Evolutionary conservation across 2,888 invertebrate genomes (phyloP).

Genomic region (Agrotis clavis): DNA sequence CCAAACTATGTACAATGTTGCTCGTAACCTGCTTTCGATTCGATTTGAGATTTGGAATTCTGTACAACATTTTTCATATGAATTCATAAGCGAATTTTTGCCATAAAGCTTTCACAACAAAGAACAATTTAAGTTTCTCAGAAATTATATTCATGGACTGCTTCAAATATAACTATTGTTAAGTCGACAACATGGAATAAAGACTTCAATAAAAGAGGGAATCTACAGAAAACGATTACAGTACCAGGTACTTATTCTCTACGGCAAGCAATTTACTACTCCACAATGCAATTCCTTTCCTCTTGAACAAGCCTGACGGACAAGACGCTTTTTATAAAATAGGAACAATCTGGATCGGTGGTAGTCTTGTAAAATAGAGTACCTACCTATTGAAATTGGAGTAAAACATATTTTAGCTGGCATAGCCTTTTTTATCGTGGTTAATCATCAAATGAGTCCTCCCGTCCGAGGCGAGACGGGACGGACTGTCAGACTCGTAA

Average conservation of each 20-base stretch:
- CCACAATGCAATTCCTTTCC: constrained; percentile 64
- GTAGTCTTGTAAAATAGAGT: not conserved
- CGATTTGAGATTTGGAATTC: not conserved
- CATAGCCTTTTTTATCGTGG: not conserved
- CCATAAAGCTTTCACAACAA: not conserved
- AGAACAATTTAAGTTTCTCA: not conserved
- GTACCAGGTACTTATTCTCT: constrained; percentile 42
- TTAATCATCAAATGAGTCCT: not conserved
- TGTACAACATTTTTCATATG: not conserved
- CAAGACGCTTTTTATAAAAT: constrained; percentile 43
- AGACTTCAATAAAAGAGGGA: constrained; percentile 33
- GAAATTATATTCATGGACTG: too few relatives aligned
- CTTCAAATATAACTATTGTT: not conserved
- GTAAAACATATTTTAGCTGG: not conserved
- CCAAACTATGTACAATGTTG: not conserved
- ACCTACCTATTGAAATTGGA: constrained; percentile 11
- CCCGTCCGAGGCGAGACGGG: too few relatives aligned
- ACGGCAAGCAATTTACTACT: constrained; percentile 65
- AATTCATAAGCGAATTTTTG: not conserved
- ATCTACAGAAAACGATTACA: constrained; percentile 53
- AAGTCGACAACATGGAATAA: constrained; percentile 27
- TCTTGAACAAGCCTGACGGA: constrained; percentile 59
- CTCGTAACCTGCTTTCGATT: too few relatives aligned
- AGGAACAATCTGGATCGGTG: constrained; percentile 14
- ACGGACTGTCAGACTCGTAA: too few relatives aligned